phyloP scores from a whole-genome alignment of 2,888 invertebrate genomes.

The Xanthia icteritia region DNA sequence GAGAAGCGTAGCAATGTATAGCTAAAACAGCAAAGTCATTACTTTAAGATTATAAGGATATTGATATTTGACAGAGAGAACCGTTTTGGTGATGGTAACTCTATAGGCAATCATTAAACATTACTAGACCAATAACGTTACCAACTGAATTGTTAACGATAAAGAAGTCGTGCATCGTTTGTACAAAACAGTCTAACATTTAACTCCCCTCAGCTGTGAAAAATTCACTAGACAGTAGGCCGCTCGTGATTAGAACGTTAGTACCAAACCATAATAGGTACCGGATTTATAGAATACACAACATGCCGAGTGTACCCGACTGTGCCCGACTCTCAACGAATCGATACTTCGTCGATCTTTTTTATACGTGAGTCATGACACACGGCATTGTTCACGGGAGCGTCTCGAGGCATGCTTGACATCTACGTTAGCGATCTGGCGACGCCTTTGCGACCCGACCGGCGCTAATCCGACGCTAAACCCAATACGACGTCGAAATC shows the following conservation, averaged over 20 bases:
- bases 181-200: slow-evolving; percentile 21
- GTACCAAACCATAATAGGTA: slow-evolving; percentile 11
- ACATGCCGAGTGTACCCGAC: slow-evolving; percentile 7
- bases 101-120: slow-evolving; percentile 9
- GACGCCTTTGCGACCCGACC: slow-evolving; percentile 6
- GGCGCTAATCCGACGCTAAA: slow-evolving; percentile 10
- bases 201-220: slow-evolving; percentile 34
- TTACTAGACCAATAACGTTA: background rate
- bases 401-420: slow-evolving; percentile 11
- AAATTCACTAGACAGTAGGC: slow-evolving; percentile 22
- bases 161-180: background rate
- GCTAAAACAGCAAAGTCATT: background rate
- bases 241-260: background rate
- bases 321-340: background rate
- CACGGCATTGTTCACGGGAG: slow-evolving; percentile 12
- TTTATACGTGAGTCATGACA: background rate
- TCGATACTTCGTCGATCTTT: slow-evolving; percentile 11
- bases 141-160: slow-evolving; percentile 29
- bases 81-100: background rate
- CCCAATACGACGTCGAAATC: slow-evolving; percentile 54
- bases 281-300: slow-evolving; percentile 9
- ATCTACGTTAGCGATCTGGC: slow-evolving; percentile 29
- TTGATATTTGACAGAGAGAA: background rate
- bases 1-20: background rate
- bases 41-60: background rate